phyloP scores from a whole-genome alignment of 2,113 vertebrate genomes.

The Tychaedon coryphoeus region DNA sequence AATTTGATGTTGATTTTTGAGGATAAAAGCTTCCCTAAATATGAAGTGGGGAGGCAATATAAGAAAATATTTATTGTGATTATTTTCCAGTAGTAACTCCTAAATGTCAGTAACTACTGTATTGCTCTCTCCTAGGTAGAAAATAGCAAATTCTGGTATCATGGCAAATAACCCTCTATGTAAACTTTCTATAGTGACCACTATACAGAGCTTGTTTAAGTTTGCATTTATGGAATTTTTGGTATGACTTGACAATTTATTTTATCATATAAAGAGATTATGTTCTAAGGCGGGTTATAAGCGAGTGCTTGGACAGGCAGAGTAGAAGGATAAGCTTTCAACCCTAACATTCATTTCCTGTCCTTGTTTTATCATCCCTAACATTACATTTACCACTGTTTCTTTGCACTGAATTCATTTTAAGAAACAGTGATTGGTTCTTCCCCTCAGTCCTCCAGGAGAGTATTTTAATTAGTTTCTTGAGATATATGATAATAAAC shows the following conservation, averaged over 20 bases:
- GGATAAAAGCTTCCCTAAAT: background rate
- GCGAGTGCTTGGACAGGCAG: background rate
- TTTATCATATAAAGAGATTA: background rate
- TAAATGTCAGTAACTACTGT: background rate
- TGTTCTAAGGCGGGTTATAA: background rate
- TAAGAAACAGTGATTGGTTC: conserved; percentile 21
- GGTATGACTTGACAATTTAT: background rate
- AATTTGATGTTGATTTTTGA: background rate
- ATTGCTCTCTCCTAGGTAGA: background rate
- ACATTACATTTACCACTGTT: background rate
- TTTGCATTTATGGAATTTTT: background rate
- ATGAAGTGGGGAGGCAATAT: background rate
- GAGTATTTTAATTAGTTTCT: conserved; percentile 42
- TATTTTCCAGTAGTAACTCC: background rate
- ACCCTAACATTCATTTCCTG: conserved; percentile 46
- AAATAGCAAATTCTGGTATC: background rate
- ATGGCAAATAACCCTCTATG: background rate
- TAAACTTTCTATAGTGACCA: background rate
- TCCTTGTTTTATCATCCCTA: conserved; percentile 46
- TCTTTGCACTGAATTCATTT: conserved; percentile 33
- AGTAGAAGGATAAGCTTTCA: conserved; percentile 33
- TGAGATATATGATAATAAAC: conserved; percentile 28
- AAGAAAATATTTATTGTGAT: background rate
- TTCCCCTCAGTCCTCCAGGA: conserved; percentile 18
- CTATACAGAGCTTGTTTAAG: background rate